These are phyloP conservation scores for Lagopus muta DNA, from an alignment of 2,113 vertebrate species.

Conservation along the genomic window DNA sequence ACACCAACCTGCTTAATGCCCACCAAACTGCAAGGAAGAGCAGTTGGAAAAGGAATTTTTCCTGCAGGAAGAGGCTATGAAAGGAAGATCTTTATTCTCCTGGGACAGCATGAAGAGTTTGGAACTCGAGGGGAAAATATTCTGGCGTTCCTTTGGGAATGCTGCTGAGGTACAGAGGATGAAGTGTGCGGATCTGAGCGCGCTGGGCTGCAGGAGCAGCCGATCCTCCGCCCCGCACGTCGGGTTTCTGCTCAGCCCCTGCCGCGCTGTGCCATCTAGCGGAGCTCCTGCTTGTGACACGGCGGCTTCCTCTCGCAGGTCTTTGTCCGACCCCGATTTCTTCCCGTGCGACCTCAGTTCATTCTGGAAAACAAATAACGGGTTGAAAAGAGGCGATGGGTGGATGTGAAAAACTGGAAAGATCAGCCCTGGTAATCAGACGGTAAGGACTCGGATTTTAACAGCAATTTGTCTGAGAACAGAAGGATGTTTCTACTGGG, in stretches of 20 bases:
- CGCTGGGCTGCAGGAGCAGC: background rate
- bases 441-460: background rate
- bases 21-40: background rate
- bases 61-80: background rate
- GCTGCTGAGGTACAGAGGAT: background rate
- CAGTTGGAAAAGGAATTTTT: background rate
- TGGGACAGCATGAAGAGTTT: background rate
- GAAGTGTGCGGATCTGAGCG: background rate
- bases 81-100: background rate
- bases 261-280: background rate
- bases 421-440: background rate
- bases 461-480: background rate
- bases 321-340: background rate
- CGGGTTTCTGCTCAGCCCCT: background rate
- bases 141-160: background rate
- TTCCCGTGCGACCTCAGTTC: background rate
- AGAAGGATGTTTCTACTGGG: background rate
- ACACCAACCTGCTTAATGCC: background rate
- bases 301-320: background rate
- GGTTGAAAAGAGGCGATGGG: background rate
- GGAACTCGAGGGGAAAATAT: background rate
- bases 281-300: background rate
- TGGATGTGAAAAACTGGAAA: background rate
- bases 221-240: background rate
- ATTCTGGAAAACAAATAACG: background rate